Evolutionary conservation across 1,140 invertebrate genomes (phyloP), one percentile per base, ranked within the genome.

Genomic region (Ceratina calcarata): DNA sequence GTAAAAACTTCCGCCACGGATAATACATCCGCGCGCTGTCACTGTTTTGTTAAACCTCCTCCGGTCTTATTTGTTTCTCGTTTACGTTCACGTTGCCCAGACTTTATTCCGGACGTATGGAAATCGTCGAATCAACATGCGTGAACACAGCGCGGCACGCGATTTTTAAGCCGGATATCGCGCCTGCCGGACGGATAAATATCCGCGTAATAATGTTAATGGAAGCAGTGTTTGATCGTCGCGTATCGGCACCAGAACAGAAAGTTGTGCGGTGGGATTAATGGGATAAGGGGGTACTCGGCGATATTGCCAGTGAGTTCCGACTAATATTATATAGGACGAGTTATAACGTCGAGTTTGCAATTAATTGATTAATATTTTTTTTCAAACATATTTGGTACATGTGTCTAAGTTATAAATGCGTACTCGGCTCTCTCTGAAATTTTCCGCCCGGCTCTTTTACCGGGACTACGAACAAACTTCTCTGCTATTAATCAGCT

Each of bases 121-220:
- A 4, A 18, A 49, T 60, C 20, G 24, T 49, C 55, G n/a, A 69
- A 69, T 57, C 55, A 77, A 77, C 66, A n/a, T n/a, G n/a, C n/a
- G n/a, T n/a, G n/a, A n/a, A n/a, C n/a, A n/a, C 74, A 10, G 22
- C 20, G 62, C 27, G 24, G 61, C 37, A 61, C 76, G 49, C 82
- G 69, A 84, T 80, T 84, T 84, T 84, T 84, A 80, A 60, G 68
- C 51, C 61, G 66, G 18, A 66, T 49, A 65, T 2, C 60, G 67
- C 4, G 65, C 51, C 16, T n/a, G 66, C 60, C 57, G 61, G 71
- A n/a, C 65, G 84, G 82, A 84, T 84, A 83, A 79, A 84, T 84
- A 78, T 65, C 18, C 74, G 75, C 69, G 69, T 80, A 85, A 85
- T 85, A 85, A 85, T 73, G 83, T 73, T 85, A 85, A 85, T 85